A percentile compares a stretch with the other conserved stretches of the same genome.
These are phyloP conservation scores for Eurypyga helias DNA, from an alignment of 2,113 vertebrate genomes.

Conservation along the genomic window DNA sequence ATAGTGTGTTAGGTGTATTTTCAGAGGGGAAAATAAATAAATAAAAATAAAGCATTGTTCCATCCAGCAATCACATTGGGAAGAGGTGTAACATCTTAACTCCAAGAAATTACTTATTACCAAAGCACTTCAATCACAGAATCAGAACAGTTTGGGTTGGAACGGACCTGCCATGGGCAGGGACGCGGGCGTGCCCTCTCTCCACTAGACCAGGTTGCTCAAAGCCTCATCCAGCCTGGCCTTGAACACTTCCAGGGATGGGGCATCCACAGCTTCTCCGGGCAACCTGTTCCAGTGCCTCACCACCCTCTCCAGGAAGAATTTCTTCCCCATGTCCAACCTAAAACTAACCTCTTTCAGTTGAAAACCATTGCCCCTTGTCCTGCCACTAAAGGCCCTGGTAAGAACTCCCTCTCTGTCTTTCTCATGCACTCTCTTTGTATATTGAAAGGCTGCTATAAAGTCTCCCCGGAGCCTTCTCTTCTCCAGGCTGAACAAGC, in stretches of 20 bases:
- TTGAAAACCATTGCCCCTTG: not conserved
- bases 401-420: not conserved
- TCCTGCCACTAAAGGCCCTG: not conserved
- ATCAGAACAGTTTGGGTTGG: not conserved
- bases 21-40: not conserved
- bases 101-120: not conserved
- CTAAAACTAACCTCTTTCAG: not conserved
- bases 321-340: not conserved
- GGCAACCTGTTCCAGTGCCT: not conserved
- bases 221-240: not conserved
- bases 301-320: not conserved
- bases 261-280: not conserved
- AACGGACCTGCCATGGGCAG: not conserved
- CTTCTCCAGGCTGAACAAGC: not conserved
- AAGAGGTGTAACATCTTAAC: not conserved
- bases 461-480: accelerated
- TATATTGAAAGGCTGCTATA: not conserved
- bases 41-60: not conserved
- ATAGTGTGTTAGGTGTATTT: not conserved
- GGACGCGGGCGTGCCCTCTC: too few relatives aligned
- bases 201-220: not conserved
- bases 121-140: not conserved
- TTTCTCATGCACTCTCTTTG: not conserved
- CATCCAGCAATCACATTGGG: not conserved
- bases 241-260: not conserved